phyloP scores from a whole-genome alignment of 37 sponge, comb jelly and placozoan species.

The Aphrocallistes beatrix region DNA sequence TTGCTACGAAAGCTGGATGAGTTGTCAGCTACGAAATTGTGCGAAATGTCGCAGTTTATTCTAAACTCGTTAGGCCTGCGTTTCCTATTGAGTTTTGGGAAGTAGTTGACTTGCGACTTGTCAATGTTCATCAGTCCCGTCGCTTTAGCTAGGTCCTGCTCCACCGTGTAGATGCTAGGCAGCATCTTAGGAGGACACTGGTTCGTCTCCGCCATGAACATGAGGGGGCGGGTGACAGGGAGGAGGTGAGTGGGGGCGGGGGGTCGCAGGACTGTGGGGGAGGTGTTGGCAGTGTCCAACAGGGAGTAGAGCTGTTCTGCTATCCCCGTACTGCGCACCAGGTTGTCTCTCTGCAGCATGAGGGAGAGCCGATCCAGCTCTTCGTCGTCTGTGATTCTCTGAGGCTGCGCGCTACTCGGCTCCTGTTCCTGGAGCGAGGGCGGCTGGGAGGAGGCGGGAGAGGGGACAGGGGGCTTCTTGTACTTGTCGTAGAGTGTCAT shows the following conservation, averaged over 20 bases:
- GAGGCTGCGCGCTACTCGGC: constrained; percentile 15
- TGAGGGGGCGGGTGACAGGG: background rate
- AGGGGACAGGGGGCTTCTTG: background rate
- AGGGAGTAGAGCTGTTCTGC: constrained; percentile 51
- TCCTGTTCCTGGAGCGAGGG: background rate
- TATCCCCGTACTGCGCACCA: constrained; percentile 63
- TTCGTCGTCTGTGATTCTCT: constrained; percentile 52
- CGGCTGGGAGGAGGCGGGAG: background rate
- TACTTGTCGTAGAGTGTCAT: constrained; percentile 2
- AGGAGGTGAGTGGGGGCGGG: background rate
- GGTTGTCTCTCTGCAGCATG: constrained; percentile 65
- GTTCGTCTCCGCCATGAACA: background rate
- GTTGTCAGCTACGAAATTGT: background rate
- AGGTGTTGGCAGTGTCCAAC: constrained; percentile 20
- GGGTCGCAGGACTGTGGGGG: background rate
- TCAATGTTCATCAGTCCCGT: background rate
- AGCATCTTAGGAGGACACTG: background rate
- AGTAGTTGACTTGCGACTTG: background rate
- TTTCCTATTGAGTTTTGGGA: background rate
- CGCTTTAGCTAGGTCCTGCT: background rate
- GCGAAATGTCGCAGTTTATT: background rate
- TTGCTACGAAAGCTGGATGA: background rate
- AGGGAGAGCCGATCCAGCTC: constrained; percentile 68
- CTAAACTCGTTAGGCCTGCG: background rate
- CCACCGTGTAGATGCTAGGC: background rate